Base-by-base conservation (phyloP, 2,113 vertebrate species). In the Sturnus vulgaris region DNA sequence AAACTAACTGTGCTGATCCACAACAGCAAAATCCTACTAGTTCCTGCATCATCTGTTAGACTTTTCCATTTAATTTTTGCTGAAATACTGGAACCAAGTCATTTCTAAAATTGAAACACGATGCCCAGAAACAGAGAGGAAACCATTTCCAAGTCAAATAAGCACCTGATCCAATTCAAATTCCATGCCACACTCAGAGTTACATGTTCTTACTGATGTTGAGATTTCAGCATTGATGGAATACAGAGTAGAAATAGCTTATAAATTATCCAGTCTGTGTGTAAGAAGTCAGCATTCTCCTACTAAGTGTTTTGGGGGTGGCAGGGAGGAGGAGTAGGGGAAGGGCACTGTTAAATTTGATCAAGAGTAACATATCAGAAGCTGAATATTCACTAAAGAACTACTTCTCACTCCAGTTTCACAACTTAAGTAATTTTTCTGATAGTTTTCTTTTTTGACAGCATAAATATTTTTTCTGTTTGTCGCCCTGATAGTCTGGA, bases 111-210 rank as follows among this genome's bases (percentile, higher is more conserved):
- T 59, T 4, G 1, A 92, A 91, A 84, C 39, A 35, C 0, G 28
- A 95, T 86, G 64, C 49, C 20, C 68, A 86, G 80, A 88, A 88
- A 93, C 42, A 84, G 73, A 59, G 27, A 86, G 21, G 42, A 92
- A 92, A 57, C 15, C 2, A 91, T 86, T 93, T 81, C 80, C 83
- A 86, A 93, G 86, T 91, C 76, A 92, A 73, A 93, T 81, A 83
- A 88, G 64, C 64, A 91, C 68, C 77, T 91, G 73, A 89, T 66
- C 68, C 81, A 92, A 95, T 92, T 91, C 65, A 89, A 78, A 95
- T 89, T 86, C 84, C 84, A 91, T 18, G 47, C 44, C 90, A 88
- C 47, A 46, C 81, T 92, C 72, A 55, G 59, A 40, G 22, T 50
- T 71, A 33, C 50, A 55, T 46, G 56, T 66, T 89, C 69, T 91